A percentile compares a stretch with the other conserved stretches of the same genome.
Evolutionary conservation across 1,140 invertebrate genomes (phyloP).

Genomic region (Caenorhabditis latens): DNA sequence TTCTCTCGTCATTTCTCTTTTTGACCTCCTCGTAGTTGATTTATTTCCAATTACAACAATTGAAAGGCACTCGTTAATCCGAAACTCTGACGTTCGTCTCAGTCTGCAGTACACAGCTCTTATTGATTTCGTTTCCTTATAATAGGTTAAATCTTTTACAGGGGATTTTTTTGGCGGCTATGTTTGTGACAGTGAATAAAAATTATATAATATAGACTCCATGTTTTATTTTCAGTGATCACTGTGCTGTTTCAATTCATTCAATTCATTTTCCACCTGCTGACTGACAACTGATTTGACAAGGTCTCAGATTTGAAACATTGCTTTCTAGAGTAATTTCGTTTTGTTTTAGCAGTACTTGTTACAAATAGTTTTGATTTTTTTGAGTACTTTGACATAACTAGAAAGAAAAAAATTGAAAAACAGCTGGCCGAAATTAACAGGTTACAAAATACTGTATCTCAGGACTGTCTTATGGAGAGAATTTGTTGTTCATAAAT

Average conservation of each 20-base stretch:
- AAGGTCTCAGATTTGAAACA: no score
- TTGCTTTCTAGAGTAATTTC: no score
- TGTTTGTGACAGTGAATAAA: neutral
- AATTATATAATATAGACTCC: neutral
- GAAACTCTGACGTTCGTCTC: slow-evolving; percentile 7
- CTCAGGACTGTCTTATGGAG: neutral
- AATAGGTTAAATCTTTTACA: neutral
- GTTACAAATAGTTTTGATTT: no score
- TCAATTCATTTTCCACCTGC: neutral
- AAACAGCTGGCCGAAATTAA: no score
- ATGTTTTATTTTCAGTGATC: neutral
- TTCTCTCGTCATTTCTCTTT: neutral
- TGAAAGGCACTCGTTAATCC: neutral
- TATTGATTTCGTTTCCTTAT: slow-evolving; percentile 48
- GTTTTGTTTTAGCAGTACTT: no score
- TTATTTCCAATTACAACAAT: slow-evolving; percentile 23
- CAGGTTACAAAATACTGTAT: neutral
- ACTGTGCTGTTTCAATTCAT: neutral
- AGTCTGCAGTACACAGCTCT: no score
- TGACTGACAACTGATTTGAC: neutral
- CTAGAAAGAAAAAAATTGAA: no score
- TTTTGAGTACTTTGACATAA: no score
- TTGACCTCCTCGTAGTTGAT: slow-evolving; percentile 15
- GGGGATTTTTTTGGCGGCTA: neutral
- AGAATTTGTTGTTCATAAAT: neutral